phyloP scores from a whole-genome alignment of 2,797 vertebrate species.

The Naso thynnoides region DNA sequence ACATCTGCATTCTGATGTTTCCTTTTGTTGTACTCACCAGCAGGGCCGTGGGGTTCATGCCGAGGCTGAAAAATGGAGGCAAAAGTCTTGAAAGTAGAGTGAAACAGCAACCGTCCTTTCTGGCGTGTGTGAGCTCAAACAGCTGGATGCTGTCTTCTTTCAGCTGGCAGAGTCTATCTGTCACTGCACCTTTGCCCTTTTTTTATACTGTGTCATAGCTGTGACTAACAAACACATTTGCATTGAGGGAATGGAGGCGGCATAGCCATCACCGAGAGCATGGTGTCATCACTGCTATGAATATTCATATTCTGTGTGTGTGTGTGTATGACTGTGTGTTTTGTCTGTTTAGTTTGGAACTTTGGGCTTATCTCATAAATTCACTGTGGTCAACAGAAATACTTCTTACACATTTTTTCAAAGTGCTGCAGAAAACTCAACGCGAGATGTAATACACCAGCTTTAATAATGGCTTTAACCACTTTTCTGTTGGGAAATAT shows the following conservation, averaged over 20 bases:
- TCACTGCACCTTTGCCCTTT: background rate
- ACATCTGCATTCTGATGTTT: no score
- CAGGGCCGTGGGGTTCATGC: slow-evolving; percentile 7
- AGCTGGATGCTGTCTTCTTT: background rate
- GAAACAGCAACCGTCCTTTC: background rate
- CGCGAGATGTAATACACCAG: no score
- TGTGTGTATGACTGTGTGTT: no score
- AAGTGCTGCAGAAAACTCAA: no score
- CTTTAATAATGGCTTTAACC: no score
- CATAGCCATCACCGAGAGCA: fast-evolving
- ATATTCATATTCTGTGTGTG: no score
- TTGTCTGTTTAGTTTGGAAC: no score
- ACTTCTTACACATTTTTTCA: no score
- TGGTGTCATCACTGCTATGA: background rate
- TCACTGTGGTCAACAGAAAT: no score
- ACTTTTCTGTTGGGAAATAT: no score
- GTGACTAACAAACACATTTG: slow-evolving; percentile 43
- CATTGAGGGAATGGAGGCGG: background rate
- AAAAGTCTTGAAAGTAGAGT: background rate
- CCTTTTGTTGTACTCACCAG: slow-evolving; percentile 46
- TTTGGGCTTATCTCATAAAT: no score
- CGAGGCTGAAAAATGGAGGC: background rate
- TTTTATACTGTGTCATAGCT: background rate
- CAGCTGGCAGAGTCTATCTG: background rate
- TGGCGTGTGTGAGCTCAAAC: background rate